phyloP scores from a whole-genome alignment of 2,113 vertebrate species.

The Aspiorhynchus laticeps region DNA sequence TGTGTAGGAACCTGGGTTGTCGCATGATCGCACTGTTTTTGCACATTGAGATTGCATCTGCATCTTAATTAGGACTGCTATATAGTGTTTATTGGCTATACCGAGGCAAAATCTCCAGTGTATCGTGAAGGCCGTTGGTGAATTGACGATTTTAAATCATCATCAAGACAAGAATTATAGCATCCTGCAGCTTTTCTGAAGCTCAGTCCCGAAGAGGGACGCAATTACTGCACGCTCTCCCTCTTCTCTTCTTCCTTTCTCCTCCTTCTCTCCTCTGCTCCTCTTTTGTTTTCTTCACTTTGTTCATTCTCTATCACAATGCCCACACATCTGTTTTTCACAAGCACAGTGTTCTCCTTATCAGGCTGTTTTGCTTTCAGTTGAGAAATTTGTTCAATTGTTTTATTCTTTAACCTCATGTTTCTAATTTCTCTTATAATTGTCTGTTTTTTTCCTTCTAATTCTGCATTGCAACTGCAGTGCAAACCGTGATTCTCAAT shows the following conservation, averaged over 20 bases:
- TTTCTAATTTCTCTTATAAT: neutral
- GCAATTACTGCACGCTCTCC: conserved; percentile 2
- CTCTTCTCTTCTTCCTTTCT: neutral
- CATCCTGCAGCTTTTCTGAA: conserved; percentile 32
- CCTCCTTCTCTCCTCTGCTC: conserved; percentile 40
- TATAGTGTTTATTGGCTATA: neutral
- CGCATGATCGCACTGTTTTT: neutral
- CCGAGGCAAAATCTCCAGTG: neutral
- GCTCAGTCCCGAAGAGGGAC: conserved; percentile 4
- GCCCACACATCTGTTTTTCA: conserved; percentile 15
- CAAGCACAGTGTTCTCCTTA: neutral
- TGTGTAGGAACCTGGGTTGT: neutral
- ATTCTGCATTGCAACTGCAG: neutral
- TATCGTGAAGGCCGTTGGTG: neutral
- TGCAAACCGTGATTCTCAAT: neutral
- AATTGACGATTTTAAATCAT: conserved; percentile 21
- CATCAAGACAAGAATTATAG: neutral
- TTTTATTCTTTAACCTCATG: neutral
- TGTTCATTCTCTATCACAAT: conserved; percentile 2
- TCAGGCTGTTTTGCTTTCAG: neutral
- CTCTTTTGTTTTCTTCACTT: conserved; percentile 33
- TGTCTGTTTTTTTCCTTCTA: neutral
- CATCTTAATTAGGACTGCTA: conserved; percentile 22
- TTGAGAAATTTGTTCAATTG: neutral
- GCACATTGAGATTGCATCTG: neutral